Percentiles rank a stretch among this genome's conserved stretches.
phyloP scores from a whole-genome alignment of 1,140 invertebrate genomes.

The Sinella curviseta region DNA sequence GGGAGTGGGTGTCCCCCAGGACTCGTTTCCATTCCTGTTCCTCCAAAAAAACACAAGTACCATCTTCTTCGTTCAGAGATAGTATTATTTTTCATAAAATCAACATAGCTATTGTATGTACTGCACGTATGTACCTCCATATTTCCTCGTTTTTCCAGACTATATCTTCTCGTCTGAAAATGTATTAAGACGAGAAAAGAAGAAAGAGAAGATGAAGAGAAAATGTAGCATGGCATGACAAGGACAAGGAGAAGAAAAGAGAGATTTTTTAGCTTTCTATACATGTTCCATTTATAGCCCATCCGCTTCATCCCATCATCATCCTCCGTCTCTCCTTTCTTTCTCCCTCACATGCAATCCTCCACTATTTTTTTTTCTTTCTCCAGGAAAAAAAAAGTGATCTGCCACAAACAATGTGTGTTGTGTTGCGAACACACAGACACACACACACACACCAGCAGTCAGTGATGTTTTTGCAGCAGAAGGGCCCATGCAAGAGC shows the following conservation, averaged over 20 bases:
- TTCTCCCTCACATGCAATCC: neutral
- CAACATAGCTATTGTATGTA: no score
- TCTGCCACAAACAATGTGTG: neutral
- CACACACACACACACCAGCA: no score
- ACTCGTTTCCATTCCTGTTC: neutral
- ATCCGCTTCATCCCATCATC: constrained; percentile 6
- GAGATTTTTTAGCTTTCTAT: neutral
- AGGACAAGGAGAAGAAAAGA: constrained; percentile 3
- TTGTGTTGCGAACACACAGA: no score
- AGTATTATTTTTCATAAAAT: no score
- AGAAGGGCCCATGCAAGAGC: no score
- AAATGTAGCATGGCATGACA: neutral
- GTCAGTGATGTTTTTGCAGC: no score
- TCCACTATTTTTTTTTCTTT: neutral
- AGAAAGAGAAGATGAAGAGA: neutral
- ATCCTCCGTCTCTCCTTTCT: neutral
- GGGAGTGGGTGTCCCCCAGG: neutral
- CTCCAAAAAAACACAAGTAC: neutral
- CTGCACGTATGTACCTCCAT: no score
- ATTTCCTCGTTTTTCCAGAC: no score
- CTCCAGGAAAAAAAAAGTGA: no score
- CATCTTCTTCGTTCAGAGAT: neutral
- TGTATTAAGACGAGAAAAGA: no score
- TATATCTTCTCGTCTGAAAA: no score
- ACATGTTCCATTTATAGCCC: constrained; percentile 4